phyloP scores from a whole-genome alignment of 2,888 invertebrate species.

The Homarus gammarus region DNA sequence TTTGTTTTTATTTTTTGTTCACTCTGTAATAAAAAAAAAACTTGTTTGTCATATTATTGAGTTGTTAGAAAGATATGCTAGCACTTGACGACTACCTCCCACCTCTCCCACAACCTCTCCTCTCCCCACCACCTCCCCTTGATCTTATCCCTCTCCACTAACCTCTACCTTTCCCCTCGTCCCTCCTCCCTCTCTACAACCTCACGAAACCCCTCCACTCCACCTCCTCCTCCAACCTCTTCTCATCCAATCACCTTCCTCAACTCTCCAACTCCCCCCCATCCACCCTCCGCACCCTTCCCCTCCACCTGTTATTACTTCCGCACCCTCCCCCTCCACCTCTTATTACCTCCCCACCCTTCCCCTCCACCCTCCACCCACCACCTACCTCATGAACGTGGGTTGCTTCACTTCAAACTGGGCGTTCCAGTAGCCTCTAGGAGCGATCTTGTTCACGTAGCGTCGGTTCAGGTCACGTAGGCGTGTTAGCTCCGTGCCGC shows the following conservation, averaged over 20 bases:
- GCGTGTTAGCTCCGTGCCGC: conserved; percentile 52
- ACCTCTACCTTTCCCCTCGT: not conserved
- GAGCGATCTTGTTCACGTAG: conserved; percentile 62
- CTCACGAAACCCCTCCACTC: not conserved
- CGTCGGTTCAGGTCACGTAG: conserved; percentile 62
- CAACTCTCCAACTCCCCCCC: not conserved
- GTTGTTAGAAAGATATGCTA: too few species aligned
- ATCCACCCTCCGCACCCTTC: not conserved
- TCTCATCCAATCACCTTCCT: not conserved
- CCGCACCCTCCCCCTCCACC: not conserved
- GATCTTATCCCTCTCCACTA: not conserved
- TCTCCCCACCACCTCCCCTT: not conserved
- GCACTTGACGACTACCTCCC: not conserved
- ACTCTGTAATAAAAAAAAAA: too few species aligned
- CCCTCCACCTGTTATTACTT: not conserved
- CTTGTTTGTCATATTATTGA: too few species aligned
- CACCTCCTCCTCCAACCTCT: not conserved
- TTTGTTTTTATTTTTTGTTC: too few species aligned
- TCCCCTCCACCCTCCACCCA: not conserved
- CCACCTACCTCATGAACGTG: conserved; percentile 69
- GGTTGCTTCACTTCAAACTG: conserved; percentile 72
- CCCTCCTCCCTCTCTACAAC: not conserved
- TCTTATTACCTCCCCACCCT: not conserved
- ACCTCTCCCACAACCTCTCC: not conserved
- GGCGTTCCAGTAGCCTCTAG: conserved; percentile 72